phyloP scores from a whole-genome alignment of 2,113 vertebrate species.

The Nibea coibor region DNA sequence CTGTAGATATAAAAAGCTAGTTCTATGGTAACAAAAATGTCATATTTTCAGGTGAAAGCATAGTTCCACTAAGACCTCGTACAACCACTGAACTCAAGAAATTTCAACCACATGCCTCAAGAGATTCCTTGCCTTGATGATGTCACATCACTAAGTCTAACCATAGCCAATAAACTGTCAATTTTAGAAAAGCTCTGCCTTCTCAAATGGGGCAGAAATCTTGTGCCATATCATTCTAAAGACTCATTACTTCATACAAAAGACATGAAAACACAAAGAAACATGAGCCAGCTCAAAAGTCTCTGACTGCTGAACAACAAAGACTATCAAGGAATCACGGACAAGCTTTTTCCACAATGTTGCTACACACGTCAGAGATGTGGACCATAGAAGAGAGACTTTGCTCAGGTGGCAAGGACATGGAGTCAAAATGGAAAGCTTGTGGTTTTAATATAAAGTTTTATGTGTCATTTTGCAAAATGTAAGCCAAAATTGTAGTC shows the following conservation, averaged over 20 bases:
- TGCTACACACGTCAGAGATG: slow-evolving; percentile 12
- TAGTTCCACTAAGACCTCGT: not conserved
- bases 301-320: slow-evolving; percentile 38
- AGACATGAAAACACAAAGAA: slow-evolving; percentile 32
- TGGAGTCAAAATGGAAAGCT: slow-evolving; percentile 22
- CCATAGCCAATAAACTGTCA: slow-evolving; percentile 29
- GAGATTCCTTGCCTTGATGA: slow-evolving; percentile 14
- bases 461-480: slow-evolving; percentile 50
- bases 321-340: slow-evolving; percentile 37
- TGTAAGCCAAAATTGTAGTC: slow-evolving; percentile 24
- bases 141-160: slow-evolving; percentile 59
- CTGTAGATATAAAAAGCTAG: too few species aligned
- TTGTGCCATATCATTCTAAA: slow-evolving; percentile 72
- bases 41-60: not conserved
- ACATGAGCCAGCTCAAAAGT: slow-evolving; percentile 43
- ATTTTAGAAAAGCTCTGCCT: slow-evolving; percentile 31
- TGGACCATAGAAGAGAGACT: slow-evolving; percentile 9
- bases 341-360: slow-evolving; percentile 38
- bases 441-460: slow-evolving; percentile 48
- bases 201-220: slow-evolving; percentile 22
- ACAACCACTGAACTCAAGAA: not conserved
- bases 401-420: not conserved
- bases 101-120: not conserved
- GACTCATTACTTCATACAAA: slow-evolving; percentile 53
- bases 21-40: too few species aligned